Evolutionary conservation across 2,113 vertebrate species (phyloP).

Genomic region (Oxyura jamaicensis): DNA sequence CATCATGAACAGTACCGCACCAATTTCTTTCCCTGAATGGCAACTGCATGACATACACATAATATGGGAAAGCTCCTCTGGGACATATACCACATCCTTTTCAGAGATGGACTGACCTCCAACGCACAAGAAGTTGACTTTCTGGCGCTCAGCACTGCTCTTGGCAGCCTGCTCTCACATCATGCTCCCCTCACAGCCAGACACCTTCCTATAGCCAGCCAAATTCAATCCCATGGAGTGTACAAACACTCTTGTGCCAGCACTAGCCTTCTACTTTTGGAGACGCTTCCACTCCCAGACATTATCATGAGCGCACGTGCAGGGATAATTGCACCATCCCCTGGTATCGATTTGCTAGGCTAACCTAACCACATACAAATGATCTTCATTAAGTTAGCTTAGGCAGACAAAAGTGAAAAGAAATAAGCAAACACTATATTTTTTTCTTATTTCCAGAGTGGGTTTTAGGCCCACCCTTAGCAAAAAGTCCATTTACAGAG

Average conservation of each 20-base stretch:
- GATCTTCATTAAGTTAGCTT: background rate
- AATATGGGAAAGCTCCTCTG: background rate
- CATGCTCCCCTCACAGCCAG: no score
- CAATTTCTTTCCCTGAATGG: background rate
- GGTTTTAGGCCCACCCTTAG: background rate
- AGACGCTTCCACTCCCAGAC: accelerated
- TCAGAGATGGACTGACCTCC: background rate
- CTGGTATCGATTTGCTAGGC: background rate
- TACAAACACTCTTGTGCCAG: background rate
- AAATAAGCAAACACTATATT: background rate
- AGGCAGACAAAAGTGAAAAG: background rate
- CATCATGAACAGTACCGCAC: background rate
- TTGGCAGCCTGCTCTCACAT: no score
- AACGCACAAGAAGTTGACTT: background rate
- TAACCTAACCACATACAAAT: background rate
- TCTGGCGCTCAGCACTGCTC: background rate
- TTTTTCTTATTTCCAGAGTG: background rate
- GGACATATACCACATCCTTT: background rate
- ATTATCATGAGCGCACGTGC: accelerated
- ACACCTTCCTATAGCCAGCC: background rate
- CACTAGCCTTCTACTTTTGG: background rate
- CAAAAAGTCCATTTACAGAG: background rate
- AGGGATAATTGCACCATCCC: background rate
- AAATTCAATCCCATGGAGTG: accelerated
- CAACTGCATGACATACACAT: background rate